These are phyloP conservation scores for Caenorhabditis macrosperma DNA, from an alignment of 2,888 invertebrate species.

Conservation along the genomic window DNA sequence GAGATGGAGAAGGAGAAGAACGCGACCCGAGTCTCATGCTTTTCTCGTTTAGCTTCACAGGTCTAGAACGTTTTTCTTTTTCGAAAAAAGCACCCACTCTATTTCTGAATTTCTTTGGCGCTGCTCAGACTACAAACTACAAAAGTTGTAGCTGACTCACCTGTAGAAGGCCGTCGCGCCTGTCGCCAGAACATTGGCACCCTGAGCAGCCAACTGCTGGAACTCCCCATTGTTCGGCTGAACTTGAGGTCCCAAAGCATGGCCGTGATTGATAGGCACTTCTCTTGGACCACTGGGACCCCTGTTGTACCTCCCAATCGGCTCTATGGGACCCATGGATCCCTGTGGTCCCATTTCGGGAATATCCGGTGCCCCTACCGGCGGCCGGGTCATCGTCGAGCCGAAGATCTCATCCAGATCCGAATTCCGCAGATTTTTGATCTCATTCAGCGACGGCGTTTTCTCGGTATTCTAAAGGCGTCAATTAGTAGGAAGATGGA, in stretches of 20 bases:
- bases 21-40: not conserved
- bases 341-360: constrained; percentile 25
- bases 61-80: too few relatives aligned
- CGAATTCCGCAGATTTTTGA: constrained; percentile 40
- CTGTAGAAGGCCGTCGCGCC: constrained; percentile 67
- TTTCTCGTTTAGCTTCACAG: too few relatives aligned
- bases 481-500: not conserved
- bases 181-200: constrained; percentile 66
- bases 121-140: too few relatives aligned
- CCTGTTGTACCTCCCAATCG: constrained; percentile 33
- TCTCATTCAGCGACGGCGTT: constrained; percentile 49
- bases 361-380: constrained; percentile 2
- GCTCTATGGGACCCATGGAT: not conserved
- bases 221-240: constrained; percentile 34
- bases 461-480: constrained; percentile 29
- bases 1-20: not conserved
- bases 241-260: constrained; percentile 40
- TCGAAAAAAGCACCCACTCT: too few relatives aligned
- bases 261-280: constrained; percentile 55
- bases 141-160: constrained; percentile 16
- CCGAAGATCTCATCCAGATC: constrained; percentile 57
- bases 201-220: constrained; percentile 59
- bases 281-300: constrained; percentile 44
- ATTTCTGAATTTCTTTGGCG: too few relatives aligned
- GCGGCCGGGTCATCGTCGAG: constrained; percentile 24